Percentiles rank a stretch among this genome's conserved stretches.
phyloP scores from a whole-genome alignment of 2,888 invertebrate genomes.

The Mimachlamys varia region DNA sequence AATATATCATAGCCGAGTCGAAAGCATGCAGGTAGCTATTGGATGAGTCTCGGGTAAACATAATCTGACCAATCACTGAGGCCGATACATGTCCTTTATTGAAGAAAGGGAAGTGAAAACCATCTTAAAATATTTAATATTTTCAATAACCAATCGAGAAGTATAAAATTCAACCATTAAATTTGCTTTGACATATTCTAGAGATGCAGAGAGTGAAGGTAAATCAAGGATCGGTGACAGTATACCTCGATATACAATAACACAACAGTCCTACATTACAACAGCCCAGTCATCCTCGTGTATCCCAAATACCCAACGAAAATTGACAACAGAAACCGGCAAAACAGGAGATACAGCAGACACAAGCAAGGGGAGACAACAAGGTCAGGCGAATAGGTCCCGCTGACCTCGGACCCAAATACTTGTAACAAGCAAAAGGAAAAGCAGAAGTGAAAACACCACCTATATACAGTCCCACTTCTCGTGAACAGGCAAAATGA shows the following conservation, averaged over 20 bases:
- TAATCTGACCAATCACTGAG: no score
- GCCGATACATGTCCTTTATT: no score
- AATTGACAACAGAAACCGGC: slow-evolving; percentile 20
- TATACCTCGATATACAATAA: neutral
- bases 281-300: neutral
- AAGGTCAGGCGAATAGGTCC: neutral
- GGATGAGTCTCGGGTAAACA: no score
- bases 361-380: slow-evolving; percentile 34
- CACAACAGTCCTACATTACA: neutral
- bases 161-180: no score
- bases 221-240: neutral
- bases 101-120: no score
- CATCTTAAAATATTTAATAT: no score
- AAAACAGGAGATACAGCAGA: slow-evolving; percentile 12
- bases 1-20: no score
- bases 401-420: neutral
- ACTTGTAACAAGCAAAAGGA: slow-evolving; percentile 29
- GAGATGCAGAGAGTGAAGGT: no score
- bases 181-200: no score
- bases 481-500: neutral
- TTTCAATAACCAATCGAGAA: no score
- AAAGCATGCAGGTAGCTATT: no score
- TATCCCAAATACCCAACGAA: neutral
- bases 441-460: neutral
- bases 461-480: neutral